These are phyloP conservation scores for Leptodactylus fallax DNA, from an alignment of 2,797 vertebrate species.

Conservation along the genomic window DNA sequence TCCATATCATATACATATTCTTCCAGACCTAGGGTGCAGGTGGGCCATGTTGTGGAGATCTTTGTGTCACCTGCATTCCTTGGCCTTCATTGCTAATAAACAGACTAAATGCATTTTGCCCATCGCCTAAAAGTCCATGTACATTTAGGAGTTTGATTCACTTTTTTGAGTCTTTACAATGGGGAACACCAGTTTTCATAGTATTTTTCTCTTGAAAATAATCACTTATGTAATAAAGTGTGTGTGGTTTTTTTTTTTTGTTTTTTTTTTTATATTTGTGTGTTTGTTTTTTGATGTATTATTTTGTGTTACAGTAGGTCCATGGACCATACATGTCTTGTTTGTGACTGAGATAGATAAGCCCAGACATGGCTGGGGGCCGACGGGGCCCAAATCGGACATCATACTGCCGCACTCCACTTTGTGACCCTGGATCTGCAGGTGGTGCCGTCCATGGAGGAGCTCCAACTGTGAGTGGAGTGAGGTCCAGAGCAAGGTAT, in stretches of 20 bases:
- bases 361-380: slow-evolving; percentile 88
- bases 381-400: slow-evolving; percentile 93
- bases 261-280: neutral
- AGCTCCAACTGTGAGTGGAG: slow-evolving; percentile 89
- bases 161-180: too few relatives aligned
- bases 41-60: too few relatives aligned
- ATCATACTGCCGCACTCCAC: slow-evolving; percentile 91
- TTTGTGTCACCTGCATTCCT: too few relatives aligned
- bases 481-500: slow-evolving; percentile 91
- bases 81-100: too few relatives aligned
- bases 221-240: too few relatives aligned
- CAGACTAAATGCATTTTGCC: too few relatives aligned
- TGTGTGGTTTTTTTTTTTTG: too few relatives aligned
- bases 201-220: neutral
- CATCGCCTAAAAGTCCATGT: too few relatives aligned
- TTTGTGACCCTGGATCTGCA: slow-evolving; percentile 88
- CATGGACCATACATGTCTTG: slow-evolving; percentile 33
- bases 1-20: too few relatives aligned
- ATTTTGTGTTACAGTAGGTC: neutral
- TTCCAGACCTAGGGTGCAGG: too few relatives aligned
- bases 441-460: slow-evolving; percentile 85
- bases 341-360: slow-evolving; percentile 1
- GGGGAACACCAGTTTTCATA: neutral
- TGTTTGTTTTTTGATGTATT: neutral
- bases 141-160: too few relatives aligned